Conservation (phyloP, 2,888 invertebrate species). For the Protonemura montana region DNA sequence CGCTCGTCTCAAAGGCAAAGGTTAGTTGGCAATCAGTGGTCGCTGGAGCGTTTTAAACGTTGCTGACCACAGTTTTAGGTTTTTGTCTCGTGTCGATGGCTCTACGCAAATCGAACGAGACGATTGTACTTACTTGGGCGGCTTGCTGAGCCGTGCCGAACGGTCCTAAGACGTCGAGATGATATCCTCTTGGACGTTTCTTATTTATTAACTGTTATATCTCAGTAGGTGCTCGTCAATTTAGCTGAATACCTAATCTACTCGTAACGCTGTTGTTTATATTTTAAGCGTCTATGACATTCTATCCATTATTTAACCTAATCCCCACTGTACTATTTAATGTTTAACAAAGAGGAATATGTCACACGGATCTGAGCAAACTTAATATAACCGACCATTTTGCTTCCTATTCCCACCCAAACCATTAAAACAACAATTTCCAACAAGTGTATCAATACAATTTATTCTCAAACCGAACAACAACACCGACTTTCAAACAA, state of each 20-base stretch:
- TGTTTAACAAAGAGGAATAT: slow-evolving; percentile 12
- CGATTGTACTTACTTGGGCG: not conserved
- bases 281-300: slow-evolving; percentile 5
- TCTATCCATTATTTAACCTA: slow-evolving; percentile 2
- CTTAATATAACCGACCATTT: no score
- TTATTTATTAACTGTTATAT: not conserved
- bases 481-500: no score
- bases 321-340: slow-evolving; percentile 12
- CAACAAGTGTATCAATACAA: no score
- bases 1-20: not conserved
- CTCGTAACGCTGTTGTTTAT: not conserved
- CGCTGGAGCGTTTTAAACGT: not conserved
- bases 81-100: no score
- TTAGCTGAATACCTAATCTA: not conserved
- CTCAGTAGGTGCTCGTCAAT: not conserved
- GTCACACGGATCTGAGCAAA: not conserved
- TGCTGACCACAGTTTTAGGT: no score
- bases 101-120: not conserved
- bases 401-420: no score
- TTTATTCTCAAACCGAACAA: no score
- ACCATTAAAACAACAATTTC: no score
- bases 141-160: not conserved
- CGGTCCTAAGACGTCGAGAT: not conserved
- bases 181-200: not conserved
- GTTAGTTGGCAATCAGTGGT: not conserved